Evolutionary conservation across 2,888 invertebrate genomes (phyloP).

Genomic region (Orthosia cruda): DNA sequence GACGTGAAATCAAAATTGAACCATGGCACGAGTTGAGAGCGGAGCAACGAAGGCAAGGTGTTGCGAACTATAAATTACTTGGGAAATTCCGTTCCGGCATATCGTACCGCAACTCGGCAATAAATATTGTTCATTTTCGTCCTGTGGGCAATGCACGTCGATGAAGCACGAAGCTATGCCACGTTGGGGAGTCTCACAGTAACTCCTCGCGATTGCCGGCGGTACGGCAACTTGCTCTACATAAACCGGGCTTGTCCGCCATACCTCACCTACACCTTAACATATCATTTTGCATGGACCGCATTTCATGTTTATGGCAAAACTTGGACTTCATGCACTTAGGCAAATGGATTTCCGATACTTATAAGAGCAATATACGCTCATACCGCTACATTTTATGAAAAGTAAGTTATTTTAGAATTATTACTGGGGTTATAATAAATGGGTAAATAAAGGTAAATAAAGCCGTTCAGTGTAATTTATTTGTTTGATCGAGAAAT

Average conservation of each 20-base stretch:
- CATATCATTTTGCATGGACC: conserved; percentile 89
- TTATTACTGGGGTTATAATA: conserved; percentile 79
- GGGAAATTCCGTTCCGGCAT: conserved; percentile 84
- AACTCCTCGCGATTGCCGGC: conserved; percentile 71
- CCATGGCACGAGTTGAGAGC: conserved; percentile 61
- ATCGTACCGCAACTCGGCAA: conserved; percentile 84
- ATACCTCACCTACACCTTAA: conserved; percentile 85
- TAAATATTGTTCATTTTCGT: conserved; percentile 90
- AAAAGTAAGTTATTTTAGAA: conserved; percentile 81
- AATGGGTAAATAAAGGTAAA: conserved; percentile 73
- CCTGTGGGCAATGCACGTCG: conserved; percentile 85
- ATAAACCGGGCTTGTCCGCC: conserved; percentile 60
- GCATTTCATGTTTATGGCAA: conserved; percentile 91
- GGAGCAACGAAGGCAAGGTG: conserved; percentile 79
- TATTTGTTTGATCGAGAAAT: conserved; percentile 46
- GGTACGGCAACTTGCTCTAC: conserved; percentile 59
- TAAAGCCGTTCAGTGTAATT: conserved; percentile 62
- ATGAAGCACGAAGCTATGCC: conserved; percentile 78
- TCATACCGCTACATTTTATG: conserved; percentile 85
- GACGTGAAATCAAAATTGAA: conserved; percentile 67
- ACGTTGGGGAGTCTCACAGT: conserved; percentile 54
- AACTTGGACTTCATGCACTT: conserved; percentile 91
- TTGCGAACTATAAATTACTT: conserved; percentile 89
- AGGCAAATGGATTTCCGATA: conserved; percentile 91
- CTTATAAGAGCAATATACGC: conserved; percentile 87